These are phyloP conservation scores for Chorisops tibialis DNA, from an alignment of 2,888 invertebrate species.

Conservation along the genomic window DNA sequence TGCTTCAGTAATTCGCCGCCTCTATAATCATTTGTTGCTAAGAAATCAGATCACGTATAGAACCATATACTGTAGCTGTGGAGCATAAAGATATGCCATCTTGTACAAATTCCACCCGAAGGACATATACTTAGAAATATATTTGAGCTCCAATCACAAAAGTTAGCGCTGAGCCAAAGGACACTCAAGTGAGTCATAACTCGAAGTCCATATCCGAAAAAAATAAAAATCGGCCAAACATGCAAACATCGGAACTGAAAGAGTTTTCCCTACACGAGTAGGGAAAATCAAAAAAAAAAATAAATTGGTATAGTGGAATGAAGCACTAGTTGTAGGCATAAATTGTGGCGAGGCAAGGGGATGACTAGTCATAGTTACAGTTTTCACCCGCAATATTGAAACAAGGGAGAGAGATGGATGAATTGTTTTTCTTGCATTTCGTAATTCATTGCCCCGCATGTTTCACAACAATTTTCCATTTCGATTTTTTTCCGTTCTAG, in stretches of 20 bases:
- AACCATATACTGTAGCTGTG: neutral
- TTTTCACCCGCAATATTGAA: too few relatives aligned
- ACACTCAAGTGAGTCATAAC: slow-evolving; percentile 1
- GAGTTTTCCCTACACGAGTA: too few relatives aligned
- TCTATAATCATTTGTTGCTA: neutral
- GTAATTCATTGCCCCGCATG: neutral
- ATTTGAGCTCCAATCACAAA: neutral
- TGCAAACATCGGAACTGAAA: slow-evolving; percentile 4
- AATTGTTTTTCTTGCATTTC: neutral
- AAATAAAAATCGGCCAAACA: neutral
- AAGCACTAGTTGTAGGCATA: too few relatives aligned
- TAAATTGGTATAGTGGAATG: neutral
- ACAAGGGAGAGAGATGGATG: too few relatives aligned
- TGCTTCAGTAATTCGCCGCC: too few relatives aligned
- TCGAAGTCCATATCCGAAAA: neutral
- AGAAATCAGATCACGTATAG: slow-evolving; percentile 9
- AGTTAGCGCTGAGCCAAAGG: neutral
- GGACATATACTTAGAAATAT: neutral
- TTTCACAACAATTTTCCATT: too few relatives aligned
- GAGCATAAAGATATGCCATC: neutral
- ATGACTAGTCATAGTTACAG: too few relatives aligned
- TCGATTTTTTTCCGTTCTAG: too few relatives aligned
- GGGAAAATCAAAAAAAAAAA: neutral
- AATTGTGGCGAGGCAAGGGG: too few relatives aligned
- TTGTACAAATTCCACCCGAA: neutral